Base-by-base conservation (phyloP, 1,140 invertebrate genomes). In the Macrotrachela quadricornifera region DNA sequence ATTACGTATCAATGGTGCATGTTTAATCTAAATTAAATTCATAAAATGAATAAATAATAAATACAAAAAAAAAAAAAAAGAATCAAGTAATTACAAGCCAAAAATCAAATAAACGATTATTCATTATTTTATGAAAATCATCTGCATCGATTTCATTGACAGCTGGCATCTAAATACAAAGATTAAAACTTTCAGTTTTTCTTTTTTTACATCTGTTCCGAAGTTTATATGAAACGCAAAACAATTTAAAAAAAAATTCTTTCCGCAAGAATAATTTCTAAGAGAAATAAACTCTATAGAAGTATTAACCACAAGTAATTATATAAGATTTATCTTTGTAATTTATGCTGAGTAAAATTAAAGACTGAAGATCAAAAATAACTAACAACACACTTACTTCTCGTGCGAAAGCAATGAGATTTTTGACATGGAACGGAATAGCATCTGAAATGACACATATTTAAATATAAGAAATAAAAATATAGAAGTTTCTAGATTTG, bases 101-200 rank as follows among this genome's bases (percentile, higher is more conserved):
- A 53, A 53, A 46, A 42, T 53, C 51, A 40, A 53, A 53, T 38
- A 53, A 37, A n/a, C 44, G 42, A 40, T 46, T 53, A 16, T 53
- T 47, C 15, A 53, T n/a, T 41, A 53, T 46, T 15, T 46, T 53
- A 36, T 44, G 44, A 47, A 53, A 53, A 36, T 53, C 51, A 15
- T 30, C 21, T 36, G 46, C 45, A 10, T 46, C 41, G n/a, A 53
- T 47, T 43, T 53, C 51, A 15, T 53, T 48, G 0, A 53, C 36
- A 37, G 44, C 51, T 9, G 51, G 51, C n/a, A 53, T 42, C 44
- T 53, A 44, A 40, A 42, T 46, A 36, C 41, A 46, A 53, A 47
- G 21, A 30, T 30, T 30, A 4, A 30, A 30, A 4, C 8, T 30
- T 47, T 15, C 36, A 41, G 15, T 46, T 53, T 11, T 39, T 44